Evolutionary conservation across 2,888 invertebrate genomes (phyloP).

Genomic region (Hylaea fasciaria): DNA sequence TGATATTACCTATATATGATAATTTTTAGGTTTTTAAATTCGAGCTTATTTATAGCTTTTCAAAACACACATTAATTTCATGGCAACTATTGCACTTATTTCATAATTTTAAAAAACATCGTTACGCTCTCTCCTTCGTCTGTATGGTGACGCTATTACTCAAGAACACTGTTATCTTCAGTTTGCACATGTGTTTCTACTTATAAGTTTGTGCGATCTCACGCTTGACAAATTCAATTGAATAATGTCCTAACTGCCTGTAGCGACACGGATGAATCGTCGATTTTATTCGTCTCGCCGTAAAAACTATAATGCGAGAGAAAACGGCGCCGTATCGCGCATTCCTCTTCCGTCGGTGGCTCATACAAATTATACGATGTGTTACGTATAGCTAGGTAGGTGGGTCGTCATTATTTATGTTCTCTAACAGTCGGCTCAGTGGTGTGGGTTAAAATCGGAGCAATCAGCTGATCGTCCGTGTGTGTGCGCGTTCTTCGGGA

Average conservation of each 20-base stretch:
- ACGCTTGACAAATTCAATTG: conserved; percentile 55
- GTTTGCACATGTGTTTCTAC: conserved; percentile 60
- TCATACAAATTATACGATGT: conserved; percentile 83
- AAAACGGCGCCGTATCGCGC: conserved; percentile 75
- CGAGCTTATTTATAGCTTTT: neutral
- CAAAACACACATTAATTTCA: neutral
- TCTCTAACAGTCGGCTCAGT: conserved; percentile 81
- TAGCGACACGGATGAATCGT: conserved; percentile 57
- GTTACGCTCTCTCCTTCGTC: neutral
- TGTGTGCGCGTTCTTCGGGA: conserved; percentile 82
- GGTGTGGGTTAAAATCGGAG: conserved; percentile 85
- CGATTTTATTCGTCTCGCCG: conserved; percentile 67
- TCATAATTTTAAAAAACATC: no score
- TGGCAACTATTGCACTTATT: neutral
- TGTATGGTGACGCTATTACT: conserved; percentile 31
- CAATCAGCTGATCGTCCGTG: conserved; percentile 80
- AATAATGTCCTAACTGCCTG: conserved; percentile 69
- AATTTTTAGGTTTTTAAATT: no score
- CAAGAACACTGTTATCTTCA: conserved; percentile 56
- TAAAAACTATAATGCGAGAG: conserved; percentile 73
- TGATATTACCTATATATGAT: no score
- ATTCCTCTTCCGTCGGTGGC: conserved; percentile 73
- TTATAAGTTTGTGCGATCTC: conserved; percentile 73
- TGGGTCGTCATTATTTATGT: conserved; percentile 85
- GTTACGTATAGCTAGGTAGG: conserved; percentile 83